phyloP scores from a whole-genome alignment of 2,113 vertebrate genomes.

The Taxidea taxus region DNA sequence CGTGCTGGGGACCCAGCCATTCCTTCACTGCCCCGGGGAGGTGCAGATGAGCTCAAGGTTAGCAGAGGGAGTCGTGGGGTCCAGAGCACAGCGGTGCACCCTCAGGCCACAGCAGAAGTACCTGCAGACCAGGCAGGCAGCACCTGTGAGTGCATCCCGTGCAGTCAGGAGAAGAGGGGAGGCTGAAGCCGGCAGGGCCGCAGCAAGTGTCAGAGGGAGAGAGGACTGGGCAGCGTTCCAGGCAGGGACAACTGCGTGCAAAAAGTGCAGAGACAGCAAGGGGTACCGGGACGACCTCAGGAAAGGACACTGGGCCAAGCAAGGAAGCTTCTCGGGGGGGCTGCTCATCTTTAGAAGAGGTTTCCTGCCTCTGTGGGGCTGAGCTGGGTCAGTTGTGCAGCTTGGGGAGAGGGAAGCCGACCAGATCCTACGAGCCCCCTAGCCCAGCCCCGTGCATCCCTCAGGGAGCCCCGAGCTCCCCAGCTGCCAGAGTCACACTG shows the following conservation, averaged over 20 bases:
- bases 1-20: neutral
- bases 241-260: accelerated
- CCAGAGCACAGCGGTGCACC: too few relatives aligned
- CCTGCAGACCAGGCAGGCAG: neutral
- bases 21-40: neutral
- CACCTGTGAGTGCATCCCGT: neutral
- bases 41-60: accelerated
- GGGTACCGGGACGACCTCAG: accelerated
- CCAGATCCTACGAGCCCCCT: neutral
- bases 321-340: neutral
- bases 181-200: neutral
- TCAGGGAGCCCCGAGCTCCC: neutral
- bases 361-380: neutral
- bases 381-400: neutral
- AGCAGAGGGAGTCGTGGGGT: accelerated
- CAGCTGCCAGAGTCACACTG: accelerated
- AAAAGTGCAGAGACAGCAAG: accelerated
- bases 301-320: accelerated
- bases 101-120: neutral
- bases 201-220: accelerated
- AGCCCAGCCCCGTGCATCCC: neutral
- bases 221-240: neutral
- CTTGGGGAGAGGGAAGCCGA: too few relatives aligned
- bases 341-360: neutral
- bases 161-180: accelerated